Conservation (phyloP, 2,113 vertebrate species). For the Turnix velox region DNA sequence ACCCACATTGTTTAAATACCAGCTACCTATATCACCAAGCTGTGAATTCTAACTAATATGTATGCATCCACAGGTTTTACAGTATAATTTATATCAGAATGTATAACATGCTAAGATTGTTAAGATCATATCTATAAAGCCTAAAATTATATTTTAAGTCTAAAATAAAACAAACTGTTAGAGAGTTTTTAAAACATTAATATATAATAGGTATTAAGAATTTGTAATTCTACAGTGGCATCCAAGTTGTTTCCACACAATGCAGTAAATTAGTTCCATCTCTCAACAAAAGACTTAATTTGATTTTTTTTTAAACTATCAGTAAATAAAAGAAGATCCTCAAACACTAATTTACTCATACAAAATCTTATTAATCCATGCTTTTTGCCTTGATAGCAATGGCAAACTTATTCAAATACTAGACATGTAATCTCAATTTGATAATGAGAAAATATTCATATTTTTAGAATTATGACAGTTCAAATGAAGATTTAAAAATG, state of each 20-base stretch:
- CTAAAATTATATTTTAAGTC: neutral
- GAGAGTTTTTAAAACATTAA: neutral
- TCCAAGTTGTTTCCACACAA: neutral
- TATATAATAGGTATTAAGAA: neutral
- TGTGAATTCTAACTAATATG: neutral
- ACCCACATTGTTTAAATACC: neutral
- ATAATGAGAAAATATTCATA: neutral
- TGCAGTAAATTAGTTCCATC: neutral
- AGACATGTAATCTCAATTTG: neutral
- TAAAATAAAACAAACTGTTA: neutral
- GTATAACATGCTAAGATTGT: neutral
- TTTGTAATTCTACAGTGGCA: neutral
- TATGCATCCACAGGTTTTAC: neutral
- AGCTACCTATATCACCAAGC: neutral
- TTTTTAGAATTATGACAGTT: neutral
- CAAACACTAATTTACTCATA: neutral
- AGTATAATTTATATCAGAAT: neutral
- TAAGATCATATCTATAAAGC: neutral
- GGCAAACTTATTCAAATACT: neutral
- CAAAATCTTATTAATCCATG: neutral
- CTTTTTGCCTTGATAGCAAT: neutral
- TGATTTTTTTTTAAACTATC: neutral
- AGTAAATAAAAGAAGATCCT: neutral
- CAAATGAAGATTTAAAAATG: neutral
- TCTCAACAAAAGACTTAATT: neutral